These are phyloP conservation scores for Halichoerus grypus DNA, from an alignment of 2,113 vertebrate genomes.

Conservation along the genomic window DNA sequence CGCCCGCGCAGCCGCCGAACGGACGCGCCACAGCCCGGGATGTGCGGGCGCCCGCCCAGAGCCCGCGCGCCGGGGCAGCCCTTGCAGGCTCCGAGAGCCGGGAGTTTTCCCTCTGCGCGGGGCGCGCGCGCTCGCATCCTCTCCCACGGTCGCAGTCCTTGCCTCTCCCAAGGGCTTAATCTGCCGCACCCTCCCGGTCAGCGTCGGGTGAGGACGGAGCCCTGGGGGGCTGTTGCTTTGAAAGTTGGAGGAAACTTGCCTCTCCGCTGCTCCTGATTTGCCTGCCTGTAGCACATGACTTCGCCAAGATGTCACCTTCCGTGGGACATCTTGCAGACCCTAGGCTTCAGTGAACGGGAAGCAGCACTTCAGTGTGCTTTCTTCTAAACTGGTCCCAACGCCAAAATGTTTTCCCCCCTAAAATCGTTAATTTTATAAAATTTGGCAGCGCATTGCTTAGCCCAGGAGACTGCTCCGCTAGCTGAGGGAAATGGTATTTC, in stretches of 20 bases:
- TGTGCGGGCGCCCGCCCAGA: neutral
- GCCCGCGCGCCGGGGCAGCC: neutral
- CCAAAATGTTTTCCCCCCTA: neutral
- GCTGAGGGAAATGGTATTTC: neutral
- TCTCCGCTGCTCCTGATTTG: constrained; percentile 4
- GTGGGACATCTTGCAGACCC: constrained; percentile 25
- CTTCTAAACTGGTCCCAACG: neutral
- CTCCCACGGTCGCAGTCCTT: neutral
- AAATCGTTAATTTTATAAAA: neutral
- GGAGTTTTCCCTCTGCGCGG: no score
- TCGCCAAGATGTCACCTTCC: constrained; percentile 16
- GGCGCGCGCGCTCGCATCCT: neutral
- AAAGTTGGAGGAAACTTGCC: constrained; percentile 24
- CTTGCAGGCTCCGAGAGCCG: neutral
- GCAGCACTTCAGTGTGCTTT: neutral
- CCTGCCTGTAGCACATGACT: constrained; percentile 31
- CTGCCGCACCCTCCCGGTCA: neutral
- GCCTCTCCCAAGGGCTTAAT: neutral
- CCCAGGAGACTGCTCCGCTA: neutral
- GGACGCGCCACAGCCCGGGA: neutral
- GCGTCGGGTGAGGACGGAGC: neutral
- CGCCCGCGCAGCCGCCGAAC: no score
- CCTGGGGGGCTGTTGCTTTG: neutral
- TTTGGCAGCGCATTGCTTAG: neutral
- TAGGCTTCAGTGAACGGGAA: neutral